Conservation (phyloP, 2,888 invertebrate species). For the Antheraea assamensis region DNA sequence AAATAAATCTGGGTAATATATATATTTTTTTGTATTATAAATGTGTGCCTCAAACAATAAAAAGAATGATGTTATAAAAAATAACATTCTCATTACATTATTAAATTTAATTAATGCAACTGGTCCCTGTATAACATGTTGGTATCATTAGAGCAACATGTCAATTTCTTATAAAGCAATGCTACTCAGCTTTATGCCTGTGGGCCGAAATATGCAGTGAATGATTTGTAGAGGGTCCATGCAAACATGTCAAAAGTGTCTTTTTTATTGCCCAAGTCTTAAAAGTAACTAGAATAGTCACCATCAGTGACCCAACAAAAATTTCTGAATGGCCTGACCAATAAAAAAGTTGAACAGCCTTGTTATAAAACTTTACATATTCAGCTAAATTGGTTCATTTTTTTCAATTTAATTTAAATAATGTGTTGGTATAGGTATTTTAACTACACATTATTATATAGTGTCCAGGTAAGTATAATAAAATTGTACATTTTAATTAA, state of each 20-base stretch:
- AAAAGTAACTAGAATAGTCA: no score
- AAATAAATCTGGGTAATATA: slow-evolving; percentile 58
- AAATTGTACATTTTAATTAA: not conserved
- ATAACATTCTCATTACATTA: not conserved
- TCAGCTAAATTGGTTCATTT: not conserved
- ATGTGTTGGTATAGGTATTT: not conserved
- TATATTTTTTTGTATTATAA: slow-evolving; percentile 29
- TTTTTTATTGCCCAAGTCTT: no score
- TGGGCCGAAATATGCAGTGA: no score
- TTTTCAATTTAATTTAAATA: not conserved
- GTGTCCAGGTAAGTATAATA: not conserved
- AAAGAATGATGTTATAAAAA: not conserved
- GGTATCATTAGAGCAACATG: not conserved
- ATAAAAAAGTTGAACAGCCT: no score
- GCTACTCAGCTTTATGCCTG: no score
- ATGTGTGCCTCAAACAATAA: not conserved
- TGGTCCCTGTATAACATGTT: not conserved
- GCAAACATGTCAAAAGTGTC: no score
- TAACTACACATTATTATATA: not conserved
- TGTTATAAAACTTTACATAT: not conserved
- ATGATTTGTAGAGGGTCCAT: no score
- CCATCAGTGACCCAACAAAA: no score
- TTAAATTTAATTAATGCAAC: not conserved
- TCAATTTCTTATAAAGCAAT: not conserved
- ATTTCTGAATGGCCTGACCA: no score